These are phyloP conservation scores for Marmota flaviventris DNA, from an alignment of 2,113 vertebrate species.

Conservation along the genomic window DNA sequence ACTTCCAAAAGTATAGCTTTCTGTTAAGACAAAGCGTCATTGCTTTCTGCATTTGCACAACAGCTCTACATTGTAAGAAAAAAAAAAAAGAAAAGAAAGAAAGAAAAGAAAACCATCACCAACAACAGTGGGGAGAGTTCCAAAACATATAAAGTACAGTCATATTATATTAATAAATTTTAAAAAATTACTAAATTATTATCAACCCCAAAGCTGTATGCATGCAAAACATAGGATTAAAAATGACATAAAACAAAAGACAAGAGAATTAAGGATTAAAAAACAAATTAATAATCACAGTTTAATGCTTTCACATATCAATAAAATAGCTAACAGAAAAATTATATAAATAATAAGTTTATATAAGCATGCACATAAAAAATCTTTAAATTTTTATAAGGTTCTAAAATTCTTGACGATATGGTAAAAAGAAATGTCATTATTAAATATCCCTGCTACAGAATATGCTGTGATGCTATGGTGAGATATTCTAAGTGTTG, in stretches of 20 bases:
- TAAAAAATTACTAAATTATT: neutral
- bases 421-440: neutral
- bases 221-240: neutral
- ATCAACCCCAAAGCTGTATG: neutral
- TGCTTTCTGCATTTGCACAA: neutral
- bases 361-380: neutral
- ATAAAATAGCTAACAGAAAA: neutral
- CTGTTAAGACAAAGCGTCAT: neutral
- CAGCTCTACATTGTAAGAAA: neutral
- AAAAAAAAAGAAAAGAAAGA: too few species aligned
- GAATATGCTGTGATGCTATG: neutral
- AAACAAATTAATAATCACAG: neutral
- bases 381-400: neutral
- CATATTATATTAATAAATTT: neutral
- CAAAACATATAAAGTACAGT: neutral
- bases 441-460: neutral
- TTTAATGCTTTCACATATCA: neutral
- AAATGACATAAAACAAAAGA: neutral
- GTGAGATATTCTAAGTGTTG: neutral
- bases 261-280: neutral
- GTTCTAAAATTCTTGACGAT: neutral
- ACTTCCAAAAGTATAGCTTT: slow-evolving; percentile 26
- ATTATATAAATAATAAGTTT: neutral
- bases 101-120: neutral
- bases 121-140: neutral